Base-by-base conservation (phyloP, 2,888 invertebrate genomes). In the Pristionchus exspectatus region DNA sequence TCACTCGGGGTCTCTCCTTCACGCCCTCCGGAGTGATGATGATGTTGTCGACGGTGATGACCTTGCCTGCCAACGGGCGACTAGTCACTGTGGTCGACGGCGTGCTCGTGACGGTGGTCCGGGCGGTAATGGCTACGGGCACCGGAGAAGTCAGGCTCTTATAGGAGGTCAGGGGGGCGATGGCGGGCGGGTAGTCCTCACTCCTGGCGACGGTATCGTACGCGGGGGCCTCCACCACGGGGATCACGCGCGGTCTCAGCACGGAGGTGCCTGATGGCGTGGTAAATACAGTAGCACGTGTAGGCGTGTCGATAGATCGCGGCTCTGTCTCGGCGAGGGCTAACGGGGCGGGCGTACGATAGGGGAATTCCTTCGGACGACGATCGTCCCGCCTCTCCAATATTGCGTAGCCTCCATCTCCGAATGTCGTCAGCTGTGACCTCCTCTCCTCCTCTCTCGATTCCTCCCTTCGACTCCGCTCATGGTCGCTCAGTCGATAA, bases 51-150 rank as follows among this genome's bases (percentile, higher is more conserved):
- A 92, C 92, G 18, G 92, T 91, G n/a, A 95, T 91, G 18, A 95
- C 93, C 66, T 92, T 93, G 4, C 95, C 95, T 3, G 94, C 93
- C 2, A 94, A 59, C 4, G 94, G 95, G 18, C 94, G 90, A 87
- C 5, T n/a, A n/a, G 93, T 93, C 18, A 94, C 93, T 12, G 93
- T 93, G n/a, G 74, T 63, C 3, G 88, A 56, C 1, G 72, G 85
- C 9, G 88, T 72, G 54, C 16, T 63, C n/a, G 50, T 90, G 21
- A 50, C 54, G 38, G 69, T 89, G 30, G 44, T 77, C 56, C 33
- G 50, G 9, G 84, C 30, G 59, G 84, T 21, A 24, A 81, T 27
- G 27, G 84, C n/a, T 0, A 66, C 24, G 0, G 89, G 72, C 9
- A 56, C 14, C 2, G 44, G 59, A 33, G 54, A 30, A 16, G 50